Evolutionary conservation across 1,140 invertebrate genomes (phyloP), one percentile per base, ranked within the genome.

Genomic region (Drosophila erecta): DNA sequence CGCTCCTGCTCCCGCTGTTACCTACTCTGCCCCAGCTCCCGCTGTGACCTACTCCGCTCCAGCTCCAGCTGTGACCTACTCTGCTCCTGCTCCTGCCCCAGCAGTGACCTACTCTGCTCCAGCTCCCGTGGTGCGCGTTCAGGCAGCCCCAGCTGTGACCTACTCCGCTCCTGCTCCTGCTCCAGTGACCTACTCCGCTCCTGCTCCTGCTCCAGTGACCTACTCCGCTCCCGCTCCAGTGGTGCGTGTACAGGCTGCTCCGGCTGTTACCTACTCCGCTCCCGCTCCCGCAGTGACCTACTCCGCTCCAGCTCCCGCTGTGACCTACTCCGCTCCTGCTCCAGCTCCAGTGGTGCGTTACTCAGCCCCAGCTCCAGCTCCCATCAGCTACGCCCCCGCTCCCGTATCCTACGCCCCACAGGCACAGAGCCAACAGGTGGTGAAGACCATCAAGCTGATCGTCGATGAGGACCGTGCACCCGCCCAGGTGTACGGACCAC

Each of bases 371-470:
- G 51, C 43, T 1, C 72, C 74, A 0, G 71, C 37, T 8, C 57
- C 61, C 22, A 46, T 66, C 2, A 61, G 57, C 10, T 69, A 67
- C 41, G 47, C 37, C 5, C 60, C 55, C 0, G 61, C 61, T 6
- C 61, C 61, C 7, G 15, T 66, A 11, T 15, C 41, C 62, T 66
- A 66, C 10, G 62, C 43, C 17, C 59, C 41, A 12, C 40, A 65
- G 59, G 76, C 76, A 3, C 72, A 73, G 30, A 33, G 61, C 17
- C 71, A 81, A 50, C 81, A 90, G 58, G 56, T 71, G 33, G 89
- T 91, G 43, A 90, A 91, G 71, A 91, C 89, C 50, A 85, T 91
- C 37, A 87, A 85, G 55, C 40, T 91, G 30, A 89, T 91, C 38
- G 89, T 91, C 1, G 89, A 90, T 49, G 89, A 76, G 58, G 70